phyloP scores from a whole-genome alignment of 2,797 vertebrate species.

The Pempheris klunzingeri region DNA sequence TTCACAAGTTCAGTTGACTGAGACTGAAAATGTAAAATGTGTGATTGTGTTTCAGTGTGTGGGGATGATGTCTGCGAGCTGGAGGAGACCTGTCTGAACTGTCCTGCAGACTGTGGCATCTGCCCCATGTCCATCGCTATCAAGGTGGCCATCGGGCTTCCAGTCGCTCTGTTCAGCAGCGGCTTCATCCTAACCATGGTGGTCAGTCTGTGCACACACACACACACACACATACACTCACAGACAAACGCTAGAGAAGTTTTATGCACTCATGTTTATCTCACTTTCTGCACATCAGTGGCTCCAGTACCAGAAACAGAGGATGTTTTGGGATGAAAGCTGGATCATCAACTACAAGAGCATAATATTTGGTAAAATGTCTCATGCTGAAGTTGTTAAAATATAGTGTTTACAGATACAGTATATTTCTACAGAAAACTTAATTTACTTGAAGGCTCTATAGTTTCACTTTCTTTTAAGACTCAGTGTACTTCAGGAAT shows the following conservation, averaged over 20 bases:
- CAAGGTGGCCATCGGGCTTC: conserved; percentile 85
- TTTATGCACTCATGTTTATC: conserved; percentile 11
- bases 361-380: conserved; percentile 83
- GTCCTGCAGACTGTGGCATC: conserved; percentile 86
- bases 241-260: conserved; percentile 12
- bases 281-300: conserved; percentile 70
- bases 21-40: conserved; percentile 13
- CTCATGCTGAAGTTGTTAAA: not conserved
- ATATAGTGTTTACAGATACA: not conserved
- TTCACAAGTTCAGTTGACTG: not conserved
- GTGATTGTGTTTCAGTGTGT: conserved; percentile 77
- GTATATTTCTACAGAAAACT: conserved; percentile 1
- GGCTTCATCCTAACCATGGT: conserved; percentile 86
- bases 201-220: conserved; percentile 72
- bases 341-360: conserved; percentile 87
- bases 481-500: not conserved
- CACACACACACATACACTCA: conserved; percentile 19
- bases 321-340: conserved; percentile 89
- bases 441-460: not conserved
- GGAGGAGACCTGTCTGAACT: conserved; percentile 86
- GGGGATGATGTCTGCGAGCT: conserved; percentile 83
- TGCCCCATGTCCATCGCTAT: conserved; percentile 85
- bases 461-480: not conserved
- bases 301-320: conserved; percentile 89
- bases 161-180: conserved; percentile 82